Evolutionary conservation across 2,797 vertebrate genomes (phyloP).

Genomic region (Delichon dasypus): DNA sequence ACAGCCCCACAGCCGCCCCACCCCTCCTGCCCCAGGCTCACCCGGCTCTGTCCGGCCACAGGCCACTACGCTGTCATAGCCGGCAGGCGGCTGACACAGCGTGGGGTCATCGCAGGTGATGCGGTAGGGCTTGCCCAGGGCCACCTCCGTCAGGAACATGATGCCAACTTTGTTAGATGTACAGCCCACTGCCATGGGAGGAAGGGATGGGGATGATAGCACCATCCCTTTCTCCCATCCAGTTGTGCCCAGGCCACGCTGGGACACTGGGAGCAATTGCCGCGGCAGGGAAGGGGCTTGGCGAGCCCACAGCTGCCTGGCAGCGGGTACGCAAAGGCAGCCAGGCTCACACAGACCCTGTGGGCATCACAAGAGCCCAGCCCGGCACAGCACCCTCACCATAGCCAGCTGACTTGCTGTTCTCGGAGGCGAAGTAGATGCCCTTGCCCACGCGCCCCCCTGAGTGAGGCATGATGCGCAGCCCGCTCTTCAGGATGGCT

Average conservation of each 20-base stretch:
- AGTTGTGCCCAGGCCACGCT: background rate
- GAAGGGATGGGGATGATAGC: background rate
- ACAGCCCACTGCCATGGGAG: constrained; percentile 69
- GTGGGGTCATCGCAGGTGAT: constrained; percentile 72
- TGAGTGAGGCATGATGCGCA: constrained; percentile 93
- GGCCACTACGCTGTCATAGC: constrained; percentile 48
- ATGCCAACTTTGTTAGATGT: constrained; percentile 77
- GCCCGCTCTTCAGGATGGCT: constrained; percentile 89
- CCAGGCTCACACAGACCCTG: background rate
- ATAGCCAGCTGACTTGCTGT: constrained; percentile 85
- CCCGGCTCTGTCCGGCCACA: background rate
- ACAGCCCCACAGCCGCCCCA: background rate
- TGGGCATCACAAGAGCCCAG: background rate
- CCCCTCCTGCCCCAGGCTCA: background rate
- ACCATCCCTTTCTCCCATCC: background rate
- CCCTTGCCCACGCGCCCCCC: constrained; percentile 87
- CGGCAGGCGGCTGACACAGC: constrained; percentile 74
- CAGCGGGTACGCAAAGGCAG: rapidly evolving
- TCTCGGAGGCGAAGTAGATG: constrained; percentile 95
- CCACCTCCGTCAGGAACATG: constrained; percentile 93
- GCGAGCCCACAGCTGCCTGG: background rate
- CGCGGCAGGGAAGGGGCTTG: background rate
- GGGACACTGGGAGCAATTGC: background rate
- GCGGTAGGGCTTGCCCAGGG: constrained; percentile 81
- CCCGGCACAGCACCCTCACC: constrained; percentile 72